Percentiles rank a stretch among this genome's conserved stretches.
These are phyloP conservation scores for Auanema freiburgensis DNA, from an alignment of 2,888 invertebrate genomes.

Conservation along the genomic window DNA sequence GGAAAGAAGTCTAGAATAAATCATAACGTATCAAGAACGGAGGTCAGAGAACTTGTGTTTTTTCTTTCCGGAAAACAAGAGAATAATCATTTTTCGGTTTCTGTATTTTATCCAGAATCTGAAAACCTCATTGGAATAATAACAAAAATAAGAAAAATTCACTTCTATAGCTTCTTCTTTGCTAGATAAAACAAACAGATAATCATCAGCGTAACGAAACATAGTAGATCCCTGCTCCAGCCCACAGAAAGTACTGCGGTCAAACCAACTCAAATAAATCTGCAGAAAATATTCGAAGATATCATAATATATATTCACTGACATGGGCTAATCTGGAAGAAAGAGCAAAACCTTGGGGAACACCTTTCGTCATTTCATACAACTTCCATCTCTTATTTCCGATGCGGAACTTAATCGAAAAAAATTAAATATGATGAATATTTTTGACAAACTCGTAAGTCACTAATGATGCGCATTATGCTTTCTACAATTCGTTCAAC, in stretches of 20 bases:
- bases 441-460: background rate
- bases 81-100: constrained; percentile 13
- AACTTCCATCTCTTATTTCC: background rate
- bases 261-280: too few relatives aligned
- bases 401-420: constrained; percentile 11
- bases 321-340: constrained; percentile 23
- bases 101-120: constrained; percentile 14
- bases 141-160: background rate
- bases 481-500: background rate
- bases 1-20: constrained; percentile 10
- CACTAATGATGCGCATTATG: background rate
- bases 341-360: constrained; percentile 19
- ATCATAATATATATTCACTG: background rate
- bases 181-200: constrained; percentile 9
- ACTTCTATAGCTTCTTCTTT: constrained; percentile 15
- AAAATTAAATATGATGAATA: background rate
- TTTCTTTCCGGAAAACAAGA: constrained; percentile 13
- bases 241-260: background rate
- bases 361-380: constrained; percentile 20
- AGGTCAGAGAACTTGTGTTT: constrained; percentile 11
- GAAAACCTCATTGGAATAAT: background rate
- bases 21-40: background rate
- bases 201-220: constrained; percentile 23
- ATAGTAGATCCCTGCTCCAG: constrained; percentile 8
- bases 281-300: background rate